Evolutionary conservation across 2,113 vertebrate genomes (phyloP), one percentile per base, ranked within the genome.

Genomic region (Microtus montanus): DNA sequence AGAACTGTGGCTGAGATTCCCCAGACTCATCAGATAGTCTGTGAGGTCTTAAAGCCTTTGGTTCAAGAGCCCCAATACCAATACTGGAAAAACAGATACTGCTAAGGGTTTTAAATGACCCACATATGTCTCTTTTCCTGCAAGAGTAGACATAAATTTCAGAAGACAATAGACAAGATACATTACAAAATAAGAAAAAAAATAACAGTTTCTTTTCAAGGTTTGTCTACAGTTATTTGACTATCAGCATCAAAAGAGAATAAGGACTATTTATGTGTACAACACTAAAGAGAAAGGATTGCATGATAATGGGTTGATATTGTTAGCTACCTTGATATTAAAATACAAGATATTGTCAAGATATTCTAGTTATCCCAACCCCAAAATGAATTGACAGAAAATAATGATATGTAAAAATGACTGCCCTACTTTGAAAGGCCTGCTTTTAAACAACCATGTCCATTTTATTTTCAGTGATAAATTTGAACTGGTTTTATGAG

Each of bases 201-300:
- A 20, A 61, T 49, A 75, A 28, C 2, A 33, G 47, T 38, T 84
- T 49, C 20, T 75, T 87, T 10, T 0, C 6, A 47, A 47, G 74
- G 8, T 2, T 52, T 87, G 5, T 92, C n/a, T 92, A n/a, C 49
- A 52, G 1, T 0, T 92, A 3, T 85, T 54, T 38, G 7, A 1
- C 7, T 47, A 1, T 74, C 35, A 73, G 12, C n/a, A 3, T 71
- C 24, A 20, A 10, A 4, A 61, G 3, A 61, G 11, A 28, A 0
- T 89, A 35, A 8, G 5, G 3, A 63, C 44, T 9, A 26, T 6
- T 33, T 0, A 5, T 5, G 24, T 2, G 11, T 15, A 24, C 73
- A 41, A 44, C 3, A 8, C 73, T 44, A 26, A 5, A 44, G 73
- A 75, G 24, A 47, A 75, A 26, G 0, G 5, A 47, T 47, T 47